Evolutionary conservation across 2,888 invertebrate genomes (phyloP).

Genomic region (Lingula anatina): DNA sequence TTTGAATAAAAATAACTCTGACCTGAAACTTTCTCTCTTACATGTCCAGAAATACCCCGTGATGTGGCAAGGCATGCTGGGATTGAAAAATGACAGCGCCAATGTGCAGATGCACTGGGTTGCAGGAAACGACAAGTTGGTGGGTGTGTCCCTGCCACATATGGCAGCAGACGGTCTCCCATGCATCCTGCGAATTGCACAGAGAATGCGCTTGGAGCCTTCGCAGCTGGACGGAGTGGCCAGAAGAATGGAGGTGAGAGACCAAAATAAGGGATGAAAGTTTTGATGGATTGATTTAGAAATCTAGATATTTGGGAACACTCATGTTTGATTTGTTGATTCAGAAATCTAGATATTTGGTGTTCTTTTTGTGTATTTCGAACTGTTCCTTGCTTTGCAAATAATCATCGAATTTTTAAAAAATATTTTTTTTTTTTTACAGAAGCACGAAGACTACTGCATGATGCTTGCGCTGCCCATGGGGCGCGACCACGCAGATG

Average conservation of each 20-base stretch:
- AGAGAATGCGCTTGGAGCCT: slow-evolving; percentile 94
- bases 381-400: no score
- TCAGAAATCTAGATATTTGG: no score
- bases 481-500: slow-evolving; percentile 90
- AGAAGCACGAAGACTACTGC: slow-evolving; percentile 94
- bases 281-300: not conserved
- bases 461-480: slow-evolving; percentile 93
- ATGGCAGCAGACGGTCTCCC: slow-evolving; percentile 29
- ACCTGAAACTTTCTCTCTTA: slow-evolving; percentile 9
- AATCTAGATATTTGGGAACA: no score
- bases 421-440: slow-evolving; percentile 22
- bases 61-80: slow-evolving; percentile 95
- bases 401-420: no score
- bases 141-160: slow-evolving; percentile 76
- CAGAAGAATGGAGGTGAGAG: slow-evolving; percentile 80
- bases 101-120: slow-evolving; percentile 99
- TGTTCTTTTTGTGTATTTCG: no score
- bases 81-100: slow-evolving; percentile 93
- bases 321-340: no score
- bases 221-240: slow-evolving; percentile 93
- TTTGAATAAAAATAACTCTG: no score
- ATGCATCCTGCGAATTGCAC: slow-evolving; percentile 74
- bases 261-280: no score
- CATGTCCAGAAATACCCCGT: slow-evolving; percentile 79
- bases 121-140: slow-evolving; percentile 85